These are phyloP conservation scores for Himalopsyche kuldschensis DNA, from an alignment of 2,888 invertebrate genomes.

Conservation along the genomic window DNA sequence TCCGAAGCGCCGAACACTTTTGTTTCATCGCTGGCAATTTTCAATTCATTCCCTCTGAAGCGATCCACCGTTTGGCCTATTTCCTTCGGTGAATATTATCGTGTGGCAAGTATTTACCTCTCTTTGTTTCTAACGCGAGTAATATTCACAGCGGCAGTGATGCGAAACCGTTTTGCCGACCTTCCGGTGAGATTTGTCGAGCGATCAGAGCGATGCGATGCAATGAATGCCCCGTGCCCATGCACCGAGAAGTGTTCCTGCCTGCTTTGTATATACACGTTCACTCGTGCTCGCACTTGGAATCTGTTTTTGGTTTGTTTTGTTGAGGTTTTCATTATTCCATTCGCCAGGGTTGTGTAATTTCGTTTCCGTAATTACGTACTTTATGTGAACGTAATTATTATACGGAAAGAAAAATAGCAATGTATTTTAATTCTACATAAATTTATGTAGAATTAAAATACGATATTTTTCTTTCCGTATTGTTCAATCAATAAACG, in stretches of 20 bases:
- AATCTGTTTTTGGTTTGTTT: background rate
- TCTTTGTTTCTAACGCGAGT: background rate
- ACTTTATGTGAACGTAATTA: too few relatives aligned
- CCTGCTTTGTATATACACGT: background rate
- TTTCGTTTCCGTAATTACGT: too few relatives aligned
- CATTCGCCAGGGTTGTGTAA: background rate
- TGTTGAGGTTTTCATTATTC: background rate
- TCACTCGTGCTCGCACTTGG: background rate
- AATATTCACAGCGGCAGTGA: background rate
- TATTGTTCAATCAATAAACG: too few relatives aligned
- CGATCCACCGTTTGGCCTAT: background rate
- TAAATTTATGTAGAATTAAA: too few relatives aligned
- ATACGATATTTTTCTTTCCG: too few relatives aligned
- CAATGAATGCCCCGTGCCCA: background rate
- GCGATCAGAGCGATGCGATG: background rate
- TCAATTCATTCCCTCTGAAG: too few relatives aligned
- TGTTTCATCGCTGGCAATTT: too few relatives aligned
- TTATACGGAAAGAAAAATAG: too few relatives aligned
- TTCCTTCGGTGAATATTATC: background rate
- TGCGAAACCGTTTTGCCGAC: background rate
- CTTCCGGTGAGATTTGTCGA: background rate
- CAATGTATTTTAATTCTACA: too few relatives aligned
- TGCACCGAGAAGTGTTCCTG: background rate
- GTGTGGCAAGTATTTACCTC: background rate
- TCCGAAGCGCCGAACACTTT: too few relatives aligned